Conservation (phyloP, 2,797 vertebrate genomes). For the Microtus californicus region DNA sequence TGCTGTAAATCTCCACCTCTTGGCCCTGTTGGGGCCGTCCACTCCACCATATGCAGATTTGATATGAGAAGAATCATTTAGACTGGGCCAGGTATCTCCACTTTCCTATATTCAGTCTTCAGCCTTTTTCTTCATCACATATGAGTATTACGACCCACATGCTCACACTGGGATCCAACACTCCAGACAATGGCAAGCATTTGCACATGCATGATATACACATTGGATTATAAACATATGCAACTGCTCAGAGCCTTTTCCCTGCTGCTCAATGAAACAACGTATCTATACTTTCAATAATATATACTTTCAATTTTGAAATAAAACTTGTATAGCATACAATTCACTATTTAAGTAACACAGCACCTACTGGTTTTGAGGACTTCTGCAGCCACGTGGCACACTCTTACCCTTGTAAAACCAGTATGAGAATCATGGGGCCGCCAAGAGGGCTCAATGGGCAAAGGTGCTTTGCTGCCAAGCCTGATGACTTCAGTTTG, state of each 20-base stretch:
- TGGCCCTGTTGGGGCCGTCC: neutral
- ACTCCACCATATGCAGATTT: neutral
- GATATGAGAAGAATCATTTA: neutral
- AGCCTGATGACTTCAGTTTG: too few species aligned
- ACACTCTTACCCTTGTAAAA: neutral
- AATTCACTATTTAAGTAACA: neutral
- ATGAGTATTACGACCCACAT: neutral
- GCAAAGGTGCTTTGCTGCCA: neutral
- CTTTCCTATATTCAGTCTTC: neutral
- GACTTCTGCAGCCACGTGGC: neutral
- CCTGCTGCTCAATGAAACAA: neutral
- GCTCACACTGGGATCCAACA: neutral
- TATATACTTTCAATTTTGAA: too few species aligned
- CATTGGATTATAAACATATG: neutral
- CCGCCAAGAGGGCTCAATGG: neutral
- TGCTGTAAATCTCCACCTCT: neutral
- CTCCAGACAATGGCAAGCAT: neutral
- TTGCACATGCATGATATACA: neutral
- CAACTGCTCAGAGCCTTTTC: neutral
- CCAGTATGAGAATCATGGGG: too few species aligned
- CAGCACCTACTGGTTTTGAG: neutral
- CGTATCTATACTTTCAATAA: neutral
- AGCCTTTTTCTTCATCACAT: neutral
- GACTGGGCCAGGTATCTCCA: neutral
- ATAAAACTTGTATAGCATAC: neutral